phyloP scores from a whole-genome alignment of 92 coral and sea anemone genomes.

The Porites cylindrica region DNA sequence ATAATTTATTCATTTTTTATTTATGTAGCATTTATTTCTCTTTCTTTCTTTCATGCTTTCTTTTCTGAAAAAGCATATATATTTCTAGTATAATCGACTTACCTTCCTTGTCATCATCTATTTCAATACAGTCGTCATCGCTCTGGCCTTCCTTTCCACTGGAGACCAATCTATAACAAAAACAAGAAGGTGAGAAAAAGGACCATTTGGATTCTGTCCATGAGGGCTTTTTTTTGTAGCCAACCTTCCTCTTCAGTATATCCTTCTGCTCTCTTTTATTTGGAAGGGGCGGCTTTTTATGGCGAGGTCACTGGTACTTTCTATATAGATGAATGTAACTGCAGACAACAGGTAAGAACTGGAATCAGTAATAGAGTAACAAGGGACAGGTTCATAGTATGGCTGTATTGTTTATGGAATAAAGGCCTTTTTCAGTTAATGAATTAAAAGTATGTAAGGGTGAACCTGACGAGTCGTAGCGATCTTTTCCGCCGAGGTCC shows the following conservation, averaged over 20 bases:
- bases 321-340: conserved; percentile 15
- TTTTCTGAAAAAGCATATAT: too few species aligned
- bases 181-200: background rate
- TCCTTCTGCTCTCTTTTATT: background rate
- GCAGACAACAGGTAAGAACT: background rate
- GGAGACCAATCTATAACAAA: background rate
- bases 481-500: conserved; percentile 21
- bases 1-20: background rate
- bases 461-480: background rate
- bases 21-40: too few species aligned
- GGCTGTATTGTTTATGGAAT: too few species aligned
- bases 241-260: background rate
- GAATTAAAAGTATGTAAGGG: too few species aligned
- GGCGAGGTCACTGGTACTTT: background rate
- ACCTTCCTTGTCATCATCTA: conserved; percentile 7
- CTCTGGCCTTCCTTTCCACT: background rate
- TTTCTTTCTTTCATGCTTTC: too few species aligned
- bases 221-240: background rate
- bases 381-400: too few species aligned
- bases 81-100: background rate
- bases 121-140: background rate
- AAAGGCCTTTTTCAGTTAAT: too few species aligned
- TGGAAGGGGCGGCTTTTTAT: background rate
- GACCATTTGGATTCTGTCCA: background rate
- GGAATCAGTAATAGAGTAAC: too few species aligned